Base-by-base conservation (phyloP, 2,888 invertebrate species). In the Pharmacophagus antenor region DNA sequence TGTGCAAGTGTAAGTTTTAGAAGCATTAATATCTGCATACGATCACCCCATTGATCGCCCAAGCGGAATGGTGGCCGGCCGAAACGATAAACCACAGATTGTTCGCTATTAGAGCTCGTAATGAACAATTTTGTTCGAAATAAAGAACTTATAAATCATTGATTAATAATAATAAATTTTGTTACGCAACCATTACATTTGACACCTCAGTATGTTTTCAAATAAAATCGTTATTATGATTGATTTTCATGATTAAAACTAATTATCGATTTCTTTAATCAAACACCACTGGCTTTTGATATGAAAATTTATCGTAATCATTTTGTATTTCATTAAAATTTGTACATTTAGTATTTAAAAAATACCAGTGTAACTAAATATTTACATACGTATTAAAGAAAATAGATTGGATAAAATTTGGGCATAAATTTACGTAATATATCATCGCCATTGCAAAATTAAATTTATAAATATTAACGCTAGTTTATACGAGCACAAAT, bases 1-100 rank as follows among this genome's bases (percentile, higher is more conserved):
- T 74, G 78, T 77, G 77, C 76, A 76, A 73, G 78, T 80, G 76
- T 75, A 76, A 77, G 72, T 71, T 75, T 69, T 67, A 68, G 70
- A 73, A 69, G 67, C 63, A 62, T 57, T 56, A 60, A 61, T 70
- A 70, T 70, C 68, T 56, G 58, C 58, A 68, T 67, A 66, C 65
- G 58, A 68, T 65, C 63, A 67, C 68, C 68, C 67, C 68, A 71
- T 70, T 72, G 68, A 56, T 63, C 65, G 69, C 5, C 64, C 58
- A 62, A 70, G 72, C 68, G 68, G 69, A 72, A 75, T 71, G 66
- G 56, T 65, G 58, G 58, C 53, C 44, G 50, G 51, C 49, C 49
- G 20, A 54, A 62, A 67, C 48, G 56, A 61, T 52, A 52, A 53
- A 25, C 46, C 37, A 47, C 50, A 56, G 50, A 56, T 46, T 51